phyloP scores from a whole-genome alignment of 2,888 invertebrate genomes.

The Xylophagus ater region DNA sequence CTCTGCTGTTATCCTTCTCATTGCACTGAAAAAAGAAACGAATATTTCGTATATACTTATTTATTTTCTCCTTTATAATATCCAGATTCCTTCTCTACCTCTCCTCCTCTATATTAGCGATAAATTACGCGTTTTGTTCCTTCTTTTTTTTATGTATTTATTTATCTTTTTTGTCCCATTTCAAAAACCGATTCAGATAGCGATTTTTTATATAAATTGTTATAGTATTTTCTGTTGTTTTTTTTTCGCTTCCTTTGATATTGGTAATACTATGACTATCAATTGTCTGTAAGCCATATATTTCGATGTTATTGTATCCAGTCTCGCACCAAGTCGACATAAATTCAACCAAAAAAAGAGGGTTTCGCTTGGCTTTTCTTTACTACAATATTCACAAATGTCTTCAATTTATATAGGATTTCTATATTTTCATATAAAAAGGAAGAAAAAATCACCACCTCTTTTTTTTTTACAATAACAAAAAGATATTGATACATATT shows the following conservation, averaged over 20 bases:
- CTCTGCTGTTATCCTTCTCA: too few species aligned
- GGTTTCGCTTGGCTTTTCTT: slow-evolving; percentile 10
- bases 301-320: slow-evolving; percentile 15
- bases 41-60: too few species aligned
- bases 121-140: slow-evolving; percentile 16
- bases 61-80: too few species aligned
- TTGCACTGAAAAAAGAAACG: too few species aligned
- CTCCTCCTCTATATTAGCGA: slow-evolving; percentile 15
- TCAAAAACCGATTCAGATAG: slow-evolving; percentile 11
- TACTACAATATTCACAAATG: slow-evolving; percentile 4
- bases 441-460: background rate
- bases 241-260: slow-evolving; percentile 5
- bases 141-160: slow-evolving; percentile 7
- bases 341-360: slow-evolving; percentile 11
- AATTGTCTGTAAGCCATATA: slow-evolving; percentile 14
- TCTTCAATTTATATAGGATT: too few species aligned
- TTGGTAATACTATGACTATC: too few species aligned
- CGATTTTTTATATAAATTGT: slow-evolving; percentile 15
- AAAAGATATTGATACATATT: background rate
- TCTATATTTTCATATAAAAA: background rate
- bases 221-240: slow-evolving; percentile 3
- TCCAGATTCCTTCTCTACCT: too few species aligned
- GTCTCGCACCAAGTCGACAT: slow-evolving; percentile 14
- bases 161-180: slow-evolving; percentile 4
- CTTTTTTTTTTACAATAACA: background rate